These are phyloP conservation scores for Pherbina coryleti DNA, from an alignment of 2,888 invertebrate species.

Conservation along the genomic window DNA sequence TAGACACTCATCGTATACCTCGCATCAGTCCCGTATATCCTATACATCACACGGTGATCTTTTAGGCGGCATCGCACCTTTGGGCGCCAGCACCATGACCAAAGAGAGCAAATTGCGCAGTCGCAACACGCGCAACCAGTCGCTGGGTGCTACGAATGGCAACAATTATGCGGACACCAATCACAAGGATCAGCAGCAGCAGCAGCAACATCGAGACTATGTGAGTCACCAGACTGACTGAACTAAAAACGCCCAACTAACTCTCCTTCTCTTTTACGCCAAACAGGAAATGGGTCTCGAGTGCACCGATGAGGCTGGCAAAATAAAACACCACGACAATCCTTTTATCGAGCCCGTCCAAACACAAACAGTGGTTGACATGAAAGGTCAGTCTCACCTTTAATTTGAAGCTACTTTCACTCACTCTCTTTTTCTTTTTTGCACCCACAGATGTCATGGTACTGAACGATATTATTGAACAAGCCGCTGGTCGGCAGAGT, in stretches of 20 bases:
- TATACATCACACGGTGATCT: slow-evolving; percentile 95
- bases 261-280: neutral
- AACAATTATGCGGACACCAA: slow-evolving; percentile 74
- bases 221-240: slow-evolving; percentile 70
- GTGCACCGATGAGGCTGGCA: slow-evolving; percentile 82
- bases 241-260: neutral
- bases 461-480: slow-evolving; percentile 95
- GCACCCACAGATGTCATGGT: slow-evolving; percentile 93
- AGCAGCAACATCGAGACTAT: slow-evolving; percentile 76
- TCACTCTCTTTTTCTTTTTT: neutral
- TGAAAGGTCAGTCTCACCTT: slow-evolving; percentile 79
- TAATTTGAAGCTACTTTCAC: neutral
- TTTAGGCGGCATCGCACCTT: slow-evolving; percentile 78
- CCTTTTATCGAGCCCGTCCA: slow-evolving; percentile 91
- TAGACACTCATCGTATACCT: slow-evolving; percentile 94
- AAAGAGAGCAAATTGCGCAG: slow-evolving; percentile 87
- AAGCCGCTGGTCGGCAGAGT: slow-evolving; percentile 91
- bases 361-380: slow-evolving; percentile 91
- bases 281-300: slow-evolving; percentile 84
- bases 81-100: slow-evolving; percentile 72
- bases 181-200: slow-evolving; percentile 72
- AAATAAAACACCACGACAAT: slow-evolving; percentile 89
- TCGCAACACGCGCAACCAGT: slow-evolving; percentile 80
- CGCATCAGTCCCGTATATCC: slow-evolving; percentile 92
- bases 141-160: slow-evolving; percentile 72